Evolutionary conservation across 2,797 vertebrate species (phyloP), one percentile per base, ranked within the genome.

Genomic region (Glyptemys insculpta): DNA sequence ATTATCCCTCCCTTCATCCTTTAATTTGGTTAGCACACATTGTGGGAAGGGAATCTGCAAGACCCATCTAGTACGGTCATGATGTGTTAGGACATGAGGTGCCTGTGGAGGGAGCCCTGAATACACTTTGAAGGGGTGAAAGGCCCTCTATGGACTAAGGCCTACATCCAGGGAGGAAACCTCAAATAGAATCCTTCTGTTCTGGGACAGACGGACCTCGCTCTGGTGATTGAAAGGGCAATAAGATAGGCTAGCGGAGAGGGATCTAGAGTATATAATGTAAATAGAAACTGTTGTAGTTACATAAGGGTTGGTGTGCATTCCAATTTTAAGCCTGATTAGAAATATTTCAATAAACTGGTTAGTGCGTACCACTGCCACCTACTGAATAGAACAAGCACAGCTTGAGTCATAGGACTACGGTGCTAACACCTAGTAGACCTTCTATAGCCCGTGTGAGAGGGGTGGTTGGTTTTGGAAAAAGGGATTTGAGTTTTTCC

Each of bases 301-400:
- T 78, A 57, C 54, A 54, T 82, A n/a, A 16, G 76, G 19, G 11
- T 49, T 86, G 54, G n/a, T 62, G 21, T 10, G 16, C 76, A 89
- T 76, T 41, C 41, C 72, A 81, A 57, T 82, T 92, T 5, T 79
- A 68, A 68, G 8, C 19, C n/a, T 68, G 44, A 85, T 21, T 56
- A 87, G 29, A 83, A 80, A 59, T 88, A 50, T 52, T 87, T 68
- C 37, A 29, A 47, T 34, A 27, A 90, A 83, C 78, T 90, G 83
- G 18, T 79, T 50, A 57, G 31, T 84, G 57, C 16, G 57, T 65
- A 56, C 62, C 31, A 10, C 34, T 52, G 62, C 41, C 37, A 41
- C 25, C 4, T 3, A 25, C 1, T 0, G 0, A 27, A 12, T 16
- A n/a, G 78, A 85, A 87, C 56, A 72, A 59, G 14, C 49, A 68